phyloP scores from a whole-genome alignment of 2,888 invertebrate genomes.

The Epsilonema sp. region DNA sequence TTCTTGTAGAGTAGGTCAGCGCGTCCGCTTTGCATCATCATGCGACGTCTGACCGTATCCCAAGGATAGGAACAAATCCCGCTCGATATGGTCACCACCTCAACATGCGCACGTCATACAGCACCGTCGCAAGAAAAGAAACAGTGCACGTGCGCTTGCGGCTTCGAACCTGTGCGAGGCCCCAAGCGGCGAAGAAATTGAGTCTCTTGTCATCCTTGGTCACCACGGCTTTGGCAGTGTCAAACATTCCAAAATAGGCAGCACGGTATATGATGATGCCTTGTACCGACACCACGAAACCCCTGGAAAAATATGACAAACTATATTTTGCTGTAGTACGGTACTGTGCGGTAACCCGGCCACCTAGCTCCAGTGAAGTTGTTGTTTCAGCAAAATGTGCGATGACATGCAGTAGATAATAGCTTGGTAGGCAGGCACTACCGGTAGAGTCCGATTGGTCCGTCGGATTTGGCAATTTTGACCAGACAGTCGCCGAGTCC shows the following conservation, averaged over 20 bases:
- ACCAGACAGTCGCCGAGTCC: constrained; percentile 66
- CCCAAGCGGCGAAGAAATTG: constrained; percentile 71
- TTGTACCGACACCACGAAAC: constrained; percentile 80
- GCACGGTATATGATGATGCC: constrained; percentile 74
- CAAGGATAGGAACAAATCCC: too few species aligned
- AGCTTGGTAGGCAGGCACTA: constrained; percentile 6
- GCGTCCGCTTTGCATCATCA: too few species aligned
- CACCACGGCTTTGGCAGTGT: constrained; percentile 74
- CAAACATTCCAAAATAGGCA: constrained; percentile 79
- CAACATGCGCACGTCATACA: too few species aligned
- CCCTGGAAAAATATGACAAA: constrained; percentile 36
- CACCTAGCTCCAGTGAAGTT: too few species aligned
- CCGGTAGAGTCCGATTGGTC: constrained; percentile 61
- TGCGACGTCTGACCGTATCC: too few species aligned
- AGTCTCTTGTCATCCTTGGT: constrained; percentile 69
- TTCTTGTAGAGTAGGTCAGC: too few species aligned
- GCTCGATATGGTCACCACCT: too few species aligned
- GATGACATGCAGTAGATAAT: neutral
- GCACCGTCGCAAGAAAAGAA: too few species aligned
- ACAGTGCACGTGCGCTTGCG: too few species aligned
- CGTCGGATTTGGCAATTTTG: constrained; percentile 59
- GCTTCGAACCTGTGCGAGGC: constrained; percentile 39
- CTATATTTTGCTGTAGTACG: too few species aligned
- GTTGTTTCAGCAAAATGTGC: too few species aligned
- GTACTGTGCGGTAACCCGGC: too few species aligned